Percentiles rank a stretch among this genome's conserved stretches.
These are phyloP conservation scores for Rutpela maculata DNA, from an alignment of 2,888 invertebrate species.

Conservation along the genomic window DNA sequence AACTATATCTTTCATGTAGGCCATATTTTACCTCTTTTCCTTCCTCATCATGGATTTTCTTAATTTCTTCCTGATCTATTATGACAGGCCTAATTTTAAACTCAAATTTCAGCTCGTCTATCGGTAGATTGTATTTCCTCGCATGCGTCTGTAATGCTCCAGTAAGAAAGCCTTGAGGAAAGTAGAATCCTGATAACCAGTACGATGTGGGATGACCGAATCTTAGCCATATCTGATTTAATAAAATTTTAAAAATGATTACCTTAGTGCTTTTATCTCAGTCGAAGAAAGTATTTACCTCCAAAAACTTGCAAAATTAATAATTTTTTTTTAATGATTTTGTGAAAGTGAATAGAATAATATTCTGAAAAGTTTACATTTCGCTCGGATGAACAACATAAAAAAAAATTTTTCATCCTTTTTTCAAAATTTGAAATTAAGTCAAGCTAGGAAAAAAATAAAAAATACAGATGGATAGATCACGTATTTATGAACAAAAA, in stretches of 20 bases:
- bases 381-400: too few species aligned
- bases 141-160: slow-evolving; percentile 93
- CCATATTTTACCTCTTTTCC: slow-evolving; percentile 68
- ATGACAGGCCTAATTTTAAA: slow-evolving; percentile 79
- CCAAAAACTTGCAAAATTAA: too few species aligned
- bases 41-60: slow-evolving; percentile 71
- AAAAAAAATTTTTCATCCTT: too few species aligned
- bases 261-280: too few species aligned
- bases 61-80: slow-evolving; percentile 83
- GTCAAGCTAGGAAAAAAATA: too few species aligned
- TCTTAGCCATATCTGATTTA: slow-evolving; percentile 81
- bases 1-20: background rate
- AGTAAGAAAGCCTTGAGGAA: slow-evolving; percentile 95
- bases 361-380: too few species aligned
- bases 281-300: too few species aligned
- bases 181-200: slow-evolving; percentile 96
- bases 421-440: too few species aligned
- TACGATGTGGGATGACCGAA: slow-evolving; percentile 86
- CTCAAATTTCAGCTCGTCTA: slow-evolving; percentile 90
- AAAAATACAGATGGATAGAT: too few species aligned
- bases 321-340: too few species aligned
- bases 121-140: slow-evolving; percentile 88
- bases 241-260: slow-evolving; percentile 9
- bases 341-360: too few species aligned
- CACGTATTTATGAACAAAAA: too few species aligned